A percentile compares a stretch with the other conserved stretches of the same genome.
phyloP scores from a whole-genome alignment of 2,888 invertebrate genomes.

The Caenorhabditis becei region DNA sequence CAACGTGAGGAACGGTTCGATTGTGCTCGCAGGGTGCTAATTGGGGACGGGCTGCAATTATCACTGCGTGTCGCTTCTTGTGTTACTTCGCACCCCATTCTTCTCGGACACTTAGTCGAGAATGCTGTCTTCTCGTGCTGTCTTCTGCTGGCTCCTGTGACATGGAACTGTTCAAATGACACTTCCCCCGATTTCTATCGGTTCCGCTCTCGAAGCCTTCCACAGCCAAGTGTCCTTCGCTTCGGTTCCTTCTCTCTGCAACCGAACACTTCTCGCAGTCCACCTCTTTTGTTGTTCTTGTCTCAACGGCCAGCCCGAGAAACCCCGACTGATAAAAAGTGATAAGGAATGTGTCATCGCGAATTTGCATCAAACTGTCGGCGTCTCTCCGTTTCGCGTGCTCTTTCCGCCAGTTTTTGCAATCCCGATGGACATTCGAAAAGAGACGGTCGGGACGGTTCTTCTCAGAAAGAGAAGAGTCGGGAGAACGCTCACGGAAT shows the following conservation, averaged over 20 bases:
- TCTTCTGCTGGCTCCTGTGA: no score
- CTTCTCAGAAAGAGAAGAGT: background rate
- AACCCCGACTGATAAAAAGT: constrained; percentile 13
- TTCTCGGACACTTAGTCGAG: no score
- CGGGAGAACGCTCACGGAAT: constrained; percentile 15
- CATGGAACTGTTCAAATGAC: no score
- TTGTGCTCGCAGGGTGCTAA: constrained; percentile 15
- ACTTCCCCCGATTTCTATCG: no score
- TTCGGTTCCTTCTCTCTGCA: background rate
- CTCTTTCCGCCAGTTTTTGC: constrained; percentile 21
- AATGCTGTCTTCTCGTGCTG: no score
- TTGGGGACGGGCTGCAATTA: constrained; percentile 13
- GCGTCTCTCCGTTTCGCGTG: constrained; percentile 10
- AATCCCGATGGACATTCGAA: constrained; percentile 26
- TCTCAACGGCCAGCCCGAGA: background rate
- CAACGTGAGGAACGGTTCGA: background rate
- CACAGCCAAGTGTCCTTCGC: no score
- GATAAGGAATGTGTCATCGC: constrained; percentile 42
- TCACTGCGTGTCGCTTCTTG: background rate
- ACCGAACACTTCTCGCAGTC: background rate
- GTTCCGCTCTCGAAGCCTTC: no score
- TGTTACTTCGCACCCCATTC: no score
- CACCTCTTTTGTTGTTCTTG: constrained; percentile 4
- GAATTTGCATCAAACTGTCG: constrained; percentile 56
- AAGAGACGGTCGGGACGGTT: background rate